These are phyloP conservation scores for Cossypha caffra DNA, from an alignment of 2,797 vertebrate genomes.

Conservation along the genomic window DNA sequence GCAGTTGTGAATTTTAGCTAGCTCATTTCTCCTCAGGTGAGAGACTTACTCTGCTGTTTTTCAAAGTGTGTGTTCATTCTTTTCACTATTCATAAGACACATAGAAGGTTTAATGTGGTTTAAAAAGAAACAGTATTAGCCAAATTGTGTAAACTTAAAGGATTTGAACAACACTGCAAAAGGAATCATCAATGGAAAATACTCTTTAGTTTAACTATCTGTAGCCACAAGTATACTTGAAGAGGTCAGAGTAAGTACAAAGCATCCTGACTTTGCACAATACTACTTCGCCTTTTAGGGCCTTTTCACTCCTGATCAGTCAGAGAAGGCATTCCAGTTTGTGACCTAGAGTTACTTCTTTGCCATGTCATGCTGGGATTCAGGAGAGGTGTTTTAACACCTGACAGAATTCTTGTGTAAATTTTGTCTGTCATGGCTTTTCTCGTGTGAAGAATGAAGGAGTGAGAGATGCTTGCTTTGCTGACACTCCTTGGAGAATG, in stretches of 20 bases:
- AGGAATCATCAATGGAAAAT: background rate
- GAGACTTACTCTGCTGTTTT: slow-evolving; percentile 53
- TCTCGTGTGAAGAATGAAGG: background rate
- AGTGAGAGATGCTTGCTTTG: background rate
- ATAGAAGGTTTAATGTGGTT: slow-evolving; percentile 70
- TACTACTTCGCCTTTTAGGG: background rate
- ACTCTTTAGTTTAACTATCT: slow-evolving; percentile 5
- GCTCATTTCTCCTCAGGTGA: slow-evolving; percentile 34
- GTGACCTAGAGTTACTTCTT: background rate
- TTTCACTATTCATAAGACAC: slow-evolving; percentile 68
- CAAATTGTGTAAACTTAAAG: slow-evolving; percentile 59
- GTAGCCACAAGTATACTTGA: background rate
- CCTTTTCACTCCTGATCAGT: background rate
- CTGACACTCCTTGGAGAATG: background rate
- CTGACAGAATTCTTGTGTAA: background rate
- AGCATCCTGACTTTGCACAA: background rate
- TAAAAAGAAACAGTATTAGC: slow-evolving; percentile 74
- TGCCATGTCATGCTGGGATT: background rate
- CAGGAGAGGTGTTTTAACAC: background rate
- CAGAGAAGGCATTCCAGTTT: background rate
- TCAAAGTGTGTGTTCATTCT: slow-evolving; percentile 72
- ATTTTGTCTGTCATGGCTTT: background rate
- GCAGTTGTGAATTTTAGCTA: slow-evolving; percentile 55
- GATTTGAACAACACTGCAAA: slow-evolving; percentile 41
- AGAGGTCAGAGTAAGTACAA: background rate